phyloP scores from a whole-genome alignment of 2,888 invertebrate species.

The Ametastegia equiseti region DNA sequence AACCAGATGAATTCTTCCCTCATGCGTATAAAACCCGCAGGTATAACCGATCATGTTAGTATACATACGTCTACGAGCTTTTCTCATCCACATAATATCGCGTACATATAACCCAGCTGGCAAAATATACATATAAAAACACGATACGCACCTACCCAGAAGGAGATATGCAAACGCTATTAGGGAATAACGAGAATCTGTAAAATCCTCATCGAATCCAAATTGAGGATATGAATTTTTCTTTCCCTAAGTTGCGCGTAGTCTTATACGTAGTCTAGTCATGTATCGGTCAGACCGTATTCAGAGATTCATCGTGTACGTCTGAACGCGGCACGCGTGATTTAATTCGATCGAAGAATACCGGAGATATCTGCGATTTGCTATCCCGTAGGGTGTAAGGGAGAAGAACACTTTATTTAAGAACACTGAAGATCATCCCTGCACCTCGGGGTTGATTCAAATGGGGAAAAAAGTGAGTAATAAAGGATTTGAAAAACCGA shows the following conservation, averaged over 20 bases:
- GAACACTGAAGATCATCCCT: too few relatives aligned
- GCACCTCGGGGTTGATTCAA: not conserved
- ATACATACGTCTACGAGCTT: not conserved
- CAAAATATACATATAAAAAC: conserved; percentile 7
- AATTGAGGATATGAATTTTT: too few relatives aligned
- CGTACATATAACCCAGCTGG: not conserved
- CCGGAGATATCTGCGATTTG: too few relatives aligned
- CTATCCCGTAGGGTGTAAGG: too few relatives aligned
- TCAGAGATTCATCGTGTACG: too few relatives aligned
- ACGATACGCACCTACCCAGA: conserved; percentile 12
- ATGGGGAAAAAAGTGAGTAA: too few relatives aligned
- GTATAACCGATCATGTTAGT: not conserved
- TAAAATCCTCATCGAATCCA: not conserved
- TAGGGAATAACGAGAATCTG: not conserved
- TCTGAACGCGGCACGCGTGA: too few relatives aligned
- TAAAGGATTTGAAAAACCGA: not conserved
- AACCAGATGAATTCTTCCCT: not conserved
- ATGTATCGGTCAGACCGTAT: too few relatives aligned
- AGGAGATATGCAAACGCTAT: not conserved
- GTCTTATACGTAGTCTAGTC: too few relatives aligned
- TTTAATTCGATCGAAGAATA: too few relatives aligned
- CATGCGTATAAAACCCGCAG: not conserved
- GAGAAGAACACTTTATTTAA: too few relatives aligned
- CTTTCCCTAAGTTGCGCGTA: too few relatives aligned
- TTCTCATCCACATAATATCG: not conserved